Conservation (phyloP, 2,888 invertebrate genomes). For the Agapostemon virescens region DNA sequence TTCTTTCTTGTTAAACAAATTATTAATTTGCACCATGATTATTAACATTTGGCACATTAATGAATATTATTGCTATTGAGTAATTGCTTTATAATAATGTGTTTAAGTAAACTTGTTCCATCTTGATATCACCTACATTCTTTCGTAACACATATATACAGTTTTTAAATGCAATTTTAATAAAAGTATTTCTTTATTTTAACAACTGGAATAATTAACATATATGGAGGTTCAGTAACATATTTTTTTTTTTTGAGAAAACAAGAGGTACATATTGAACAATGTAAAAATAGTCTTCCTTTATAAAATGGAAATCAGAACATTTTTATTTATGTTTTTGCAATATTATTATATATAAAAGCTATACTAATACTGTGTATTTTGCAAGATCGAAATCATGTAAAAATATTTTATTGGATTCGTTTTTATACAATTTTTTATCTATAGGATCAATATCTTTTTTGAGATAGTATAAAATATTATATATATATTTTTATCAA, state of each 20-base stretch:
- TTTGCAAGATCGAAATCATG: constrained; percentile 31
- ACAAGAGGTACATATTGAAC: constrained; percentile 14
- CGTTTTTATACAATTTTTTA: constrained; percentile 23
- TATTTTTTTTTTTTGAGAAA: constrained; percentile 22
- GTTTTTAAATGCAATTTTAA: constrained; percentile 31
- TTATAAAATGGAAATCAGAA: constrained; percentile 39
- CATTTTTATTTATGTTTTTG: constrained; percentile 27
- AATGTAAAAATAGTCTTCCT: constrained; percentile 33
- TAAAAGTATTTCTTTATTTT: constrained; percentile 14
- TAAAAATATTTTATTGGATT: constrained; percentile 44
- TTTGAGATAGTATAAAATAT: constrained; percentile 36
- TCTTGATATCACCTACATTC: constrained; percentile 20
- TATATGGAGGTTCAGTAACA: constrained; percentile 21
- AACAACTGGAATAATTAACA: constrained; percentile 41
- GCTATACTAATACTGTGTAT: constrained; percentile 48
- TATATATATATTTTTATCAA: constrained; percentile 41
- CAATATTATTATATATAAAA: constrained; percentile 40
- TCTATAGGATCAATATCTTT: constrained; percentile 22
- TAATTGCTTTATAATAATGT: constrained; percentile 24
- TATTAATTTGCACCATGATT: constrained; percentile 41
- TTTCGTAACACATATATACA: constrained; percentile 20
- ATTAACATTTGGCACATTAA: constrained; percentile 46
- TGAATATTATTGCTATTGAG: constrained; percentile 29
- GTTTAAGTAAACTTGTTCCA: constrained; percentile 22
- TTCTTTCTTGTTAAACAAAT: constrained; percentile 21